These are phyloP conservation scores for Zaprionus vittiger DNA, from an alignment of 1,140 invertebrate species.

Conservation along the genomic window DNA sequence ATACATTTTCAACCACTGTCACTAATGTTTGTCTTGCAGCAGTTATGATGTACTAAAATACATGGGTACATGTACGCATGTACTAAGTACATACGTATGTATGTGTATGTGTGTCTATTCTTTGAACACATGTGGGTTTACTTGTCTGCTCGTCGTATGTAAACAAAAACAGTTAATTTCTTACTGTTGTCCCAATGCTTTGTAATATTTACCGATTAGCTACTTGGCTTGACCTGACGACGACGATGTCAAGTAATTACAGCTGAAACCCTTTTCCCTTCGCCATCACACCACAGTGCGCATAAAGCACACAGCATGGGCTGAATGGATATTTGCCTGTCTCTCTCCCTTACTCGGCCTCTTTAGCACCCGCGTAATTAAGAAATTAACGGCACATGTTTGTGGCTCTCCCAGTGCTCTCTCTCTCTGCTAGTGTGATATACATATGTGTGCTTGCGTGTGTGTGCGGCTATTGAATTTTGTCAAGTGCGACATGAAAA, in stretches of 20 bases:
- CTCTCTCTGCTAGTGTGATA: conserved; percentile 5
- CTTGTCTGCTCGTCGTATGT: conserved; percentile 28
- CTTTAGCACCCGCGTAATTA: conserved; percentile 73
- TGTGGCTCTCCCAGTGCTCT: conserved; percentile 57
- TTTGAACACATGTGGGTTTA: conserved; percentile 21
- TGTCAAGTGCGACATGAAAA: conserved; percentile 69
- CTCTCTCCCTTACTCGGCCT: conserved; percentile 21
- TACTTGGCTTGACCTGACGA: conserved; percentile 72
- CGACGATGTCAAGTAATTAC: conserved; percentile 76
- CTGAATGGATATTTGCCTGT: conserved; percentile 67
- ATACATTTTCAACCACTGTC: conserved; percentile 30
- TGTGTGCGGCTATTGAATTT: conserved; percentile 62
- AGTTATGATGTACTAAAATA: conserved; percentile 5
- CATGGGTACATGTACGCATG: neutral
- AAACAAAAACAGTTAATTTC: conserved; percentile 47
- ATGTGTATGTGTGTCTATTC: conserved; percentile 5
- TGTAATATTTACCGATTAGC: conserved; percentile 64
- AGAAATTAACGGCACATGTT: conserved; percentile 81
- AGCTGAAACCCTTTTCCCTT: conserved; percentile 26
- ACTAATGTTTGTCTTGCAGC: conserved; percentile 17
- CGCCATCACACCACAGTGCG: conserved; percentile 24
- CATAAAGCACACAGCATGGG: conserved; percentile 24
- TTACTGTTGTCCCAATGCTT: conserved; percentile 47
- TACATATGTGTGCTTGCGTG: neutral
- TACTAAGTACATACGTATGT: neutral